A percentile compares a stretch with the other conserved stretches of the same genome.
Conservation (phyloP, 2,113 vertebrate species). For the Onychorhynchus coronatus region DNA sequence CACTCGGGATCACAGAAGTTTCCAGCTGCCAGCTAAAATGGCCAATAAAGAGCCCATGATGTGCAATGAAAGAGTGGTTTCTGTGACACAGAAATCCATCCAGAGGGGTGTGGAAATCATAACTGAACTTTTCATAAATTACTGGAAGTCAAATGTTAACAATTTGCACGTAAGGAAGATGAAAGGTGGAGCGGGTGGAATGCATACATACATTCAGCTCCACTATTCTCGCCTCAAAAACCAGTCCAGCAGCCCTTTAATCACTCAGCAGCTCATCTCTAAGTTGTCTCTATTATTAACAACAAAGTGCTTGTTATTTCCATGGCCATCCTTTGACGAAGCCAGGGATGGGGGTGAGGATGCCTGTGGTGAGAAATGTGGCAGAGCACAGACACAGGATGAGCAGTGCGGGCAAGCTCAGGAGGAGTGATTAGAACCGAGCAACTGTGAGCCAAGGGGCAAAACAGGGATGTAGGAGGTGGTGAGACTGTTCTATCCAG, state of each 20-base stretch:
- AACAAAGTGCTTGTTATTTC: background rate
- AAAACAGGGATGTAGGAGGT: background rate
- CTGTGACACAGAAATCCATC: background rate
- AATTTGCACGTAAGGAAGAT: background rate
- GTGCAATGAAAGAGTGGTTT: background rate
- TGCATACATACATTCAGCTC: background rate
- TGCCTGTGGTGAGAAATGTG: background rate
- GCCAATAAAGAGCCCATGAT: background rate
- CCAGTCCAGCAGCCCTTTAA: background rate
- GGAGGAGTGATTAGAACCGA: background rate
- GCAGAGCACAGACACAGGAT: background rate
- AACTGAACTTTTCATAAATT: background rate
- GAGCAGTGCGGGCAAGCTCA: background rate
- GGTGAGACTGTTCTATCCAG: background rate
- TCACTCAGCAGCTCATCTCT: background rate
- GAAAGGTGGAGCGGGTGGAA: background rate
- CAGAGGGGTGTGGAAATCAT: background rate
- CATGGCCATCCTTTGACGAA: background rate
- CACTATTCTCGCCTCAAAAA: background rate
- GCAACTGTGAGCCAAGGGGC: background rate
- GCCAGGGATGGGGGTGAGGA: background rate
- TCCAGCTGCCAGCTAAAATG: background rate
- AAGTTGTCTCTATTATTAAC: background rate
- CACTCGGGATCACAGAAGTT: background rate
- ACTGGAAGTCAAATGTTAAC: background rate